phyloP scores from a whole-genome alignment of 2,113 vertebrate species.

The Mormyrus iriodes region DNA sequence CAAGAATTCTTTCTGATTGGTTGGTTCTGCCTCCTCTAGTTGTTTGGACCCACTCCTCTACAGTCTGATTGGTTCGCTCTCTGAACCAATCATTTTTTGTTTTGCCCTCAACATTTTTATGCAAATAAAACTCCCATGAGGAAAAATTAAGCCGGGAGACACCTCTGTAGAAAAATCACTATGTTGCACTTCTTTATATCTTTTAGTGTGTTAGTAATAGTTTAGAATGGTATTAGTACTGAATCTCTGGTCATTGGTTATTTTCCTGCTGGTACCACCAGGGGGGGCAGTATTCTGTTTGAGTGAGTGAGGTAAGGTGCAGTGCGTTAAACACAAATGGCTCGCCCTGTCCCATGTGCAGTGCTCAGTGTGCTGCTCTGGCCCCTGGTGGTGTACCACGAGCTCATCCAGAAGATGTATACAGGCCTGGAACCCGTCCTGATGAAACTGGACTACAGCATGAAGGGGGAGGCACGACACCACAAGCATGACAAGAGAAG shows the following conservation, averaged over 20 bases:
- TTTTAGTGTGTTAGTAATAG: no score
- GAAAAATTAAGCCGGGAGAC: no score
- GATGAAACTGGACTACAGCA: slow-evolving; percentile 99
- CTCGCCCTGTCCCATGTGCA: slow-evolving; percentile 36
- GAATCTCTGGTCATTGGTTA: neutral
- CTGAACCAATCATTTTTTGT: no score
- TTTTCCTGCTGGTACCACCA: neutral
- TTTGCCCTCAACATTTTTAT: no score
- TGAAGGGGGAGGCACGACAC: slow-evolving; percentile 85
- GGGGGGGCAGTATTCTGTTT: neutral
- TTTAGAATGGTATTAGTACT: neutral
- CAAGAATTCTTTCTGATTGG: no score
- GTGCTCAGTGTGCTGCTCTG: slow-evolving; percentile 91
- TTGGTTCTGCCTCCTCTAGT: no score
- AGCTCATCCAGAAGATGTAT: slow-evolving; percentile 97
- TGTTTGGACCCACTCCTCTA: no score
- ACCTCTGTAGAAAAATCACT: neutral
- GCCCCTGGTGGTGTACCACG: slow-evolving; percentile 95
- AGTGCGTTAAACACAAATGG: neutral
- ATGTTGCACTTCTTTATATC: no score
- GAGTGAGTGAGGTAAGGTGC: neutral
- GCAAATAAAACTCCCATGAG: no score
- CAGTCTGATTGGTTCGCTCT: no score
- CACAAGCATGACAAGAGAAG: slow-evolving; percentile 92
- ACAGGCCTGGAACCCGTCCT: slow-evolving; percentile 89